A percentile compares a stretch with the other conserved stretches of the same genome.
These are phyloP conservation scores for Neuroscelio doddi DNA, from an alignment of 2,888 invertebrate species.

Conservation along the genomic window DNA sequence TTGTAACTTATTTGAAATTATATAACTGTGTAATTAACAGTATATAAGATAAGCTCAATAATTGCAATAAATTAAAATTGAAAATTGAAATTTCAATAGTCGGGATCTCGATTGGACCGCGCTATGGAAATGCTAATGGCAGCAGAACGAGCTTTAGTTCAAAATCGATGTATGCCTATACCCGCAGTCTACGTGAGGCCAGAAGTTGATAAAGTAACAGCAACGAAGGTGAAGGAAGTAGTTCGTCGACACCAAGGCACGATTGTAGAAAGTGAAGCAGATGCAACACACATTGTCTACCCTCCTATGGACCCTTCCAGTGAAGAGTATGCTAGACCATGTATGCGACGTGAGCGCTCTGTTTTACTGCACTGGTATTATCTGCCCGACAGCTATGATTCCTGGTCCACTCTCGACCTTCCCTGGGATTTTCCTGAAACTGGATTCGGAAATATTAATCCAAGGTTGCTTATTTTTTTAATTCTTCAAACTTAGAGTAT, in stretches of 20 bases:
- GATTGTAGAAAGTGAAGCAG: conserved; percentile 84
- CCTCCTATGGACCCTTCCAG: conserved; percentile 88
- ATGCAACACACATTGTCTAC: conserved; percentile 94
- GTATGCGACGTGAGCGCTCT: conserved; percentile 85
- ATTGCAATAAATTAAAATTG: too few relatives aligned
- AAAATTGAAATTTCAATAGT: conserved; percentile 78
- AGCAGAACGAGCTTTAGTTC: conserved; percentile 87
- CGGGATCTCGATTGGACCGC: conserved; percentile 91
- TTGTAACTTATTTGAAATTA: too few relatives aligned
- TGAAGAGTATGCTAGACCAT: conserved; percentile 93
- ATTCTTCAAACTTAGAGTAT: not conserved
- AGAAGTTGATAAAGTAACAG: conserved; percentile 88
- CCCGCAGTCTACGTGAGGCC: conserved; percentile 88
- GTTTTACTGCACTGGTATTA: conserved; percentile 97
- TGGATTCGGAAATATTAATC: conserved; percentile 50
- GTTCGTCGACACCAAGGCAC: conserved; percentile 89
- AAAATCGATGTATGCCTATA: conserved; percentile 84
- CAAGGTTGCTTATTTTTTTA: conserved; percentile 50
- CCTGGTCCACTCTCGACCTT: conserved; percentile 77
- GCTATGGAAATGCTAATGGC: conserved; percentile 95
- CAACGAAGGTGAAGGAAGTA: conserved; percentile 88
- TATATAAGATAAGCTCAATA: too few relatives aligned
- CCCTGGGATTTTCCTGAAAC: conserved; percentile 70
- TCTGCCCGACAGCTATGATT: conserved; percentile 93
- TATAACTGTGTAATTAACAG: too few relatives aligned